Evolutionary conservation across 1,140 invertebrate species (phyloP).

Genomic region (Heliconius hermathena): DNA sequence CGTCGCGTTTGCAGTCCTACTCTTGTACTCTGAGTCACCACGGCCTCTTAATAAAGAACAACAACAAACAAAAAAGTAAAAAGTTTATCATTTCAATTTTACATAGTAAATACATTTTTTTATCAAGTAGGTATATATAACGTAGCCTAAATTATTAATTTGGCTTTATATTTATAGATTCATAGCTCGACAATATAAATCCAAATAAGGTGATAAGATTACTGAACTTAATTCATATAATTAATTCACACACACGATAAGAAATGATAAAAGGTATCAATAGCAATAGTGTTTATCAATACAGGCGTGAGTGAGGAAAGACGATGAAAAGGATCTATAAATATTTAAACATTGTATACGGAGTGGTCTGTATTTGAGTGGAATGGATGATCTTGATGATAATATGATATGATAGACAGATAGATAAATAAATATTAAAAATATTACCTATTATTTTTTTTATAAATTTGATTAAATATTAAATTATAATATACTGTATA

Average conservation of each 20-base stretch:
- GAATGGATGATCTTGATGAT: conserved; percentile 48
- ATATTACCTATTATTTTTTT: background rate
- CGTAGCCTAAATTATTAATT: too few species aligned
- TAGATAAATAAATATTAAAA: background rate
- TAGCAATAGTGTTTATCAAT: conserved; percentile 60
- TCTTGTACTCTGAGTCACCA: too few species aligned
- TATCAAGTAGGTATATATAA: too few species aligned
- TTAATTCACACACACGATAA: conserved; percentile 1
- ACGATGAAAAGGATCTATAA: conserved; percentile 66
- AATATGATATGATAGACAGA: conserved; percentile 28
- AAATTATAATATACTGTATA: background rate
- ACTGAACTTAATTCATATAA: conserved; percentile 3
- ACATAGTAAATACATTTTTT: too few species aligned
- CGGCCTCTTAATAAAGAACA: too few species aligned
- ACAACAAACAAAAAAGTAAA: too few species aligned
- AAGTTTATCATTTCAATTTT: too few species aligned
- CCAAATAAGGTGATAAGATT: background rate
- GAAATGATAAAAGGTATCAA: conserved; percentile 30
- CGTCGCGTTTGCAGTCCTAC: too few species aligned
- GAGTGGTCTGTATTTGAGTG: conserved; percentile 36
- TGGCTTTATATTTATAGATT: background rate
- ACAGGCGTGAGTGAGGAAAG: conserved; percentile 52
- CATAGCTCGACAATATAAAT: background rate
- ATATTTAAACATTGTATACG: conserved; percentile 56
- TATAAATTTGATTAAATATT: background rate